Evolutionary conservation across 2,888 invertebrate species (phyloP).

Genomic region (Rapana venosa): DNA sequence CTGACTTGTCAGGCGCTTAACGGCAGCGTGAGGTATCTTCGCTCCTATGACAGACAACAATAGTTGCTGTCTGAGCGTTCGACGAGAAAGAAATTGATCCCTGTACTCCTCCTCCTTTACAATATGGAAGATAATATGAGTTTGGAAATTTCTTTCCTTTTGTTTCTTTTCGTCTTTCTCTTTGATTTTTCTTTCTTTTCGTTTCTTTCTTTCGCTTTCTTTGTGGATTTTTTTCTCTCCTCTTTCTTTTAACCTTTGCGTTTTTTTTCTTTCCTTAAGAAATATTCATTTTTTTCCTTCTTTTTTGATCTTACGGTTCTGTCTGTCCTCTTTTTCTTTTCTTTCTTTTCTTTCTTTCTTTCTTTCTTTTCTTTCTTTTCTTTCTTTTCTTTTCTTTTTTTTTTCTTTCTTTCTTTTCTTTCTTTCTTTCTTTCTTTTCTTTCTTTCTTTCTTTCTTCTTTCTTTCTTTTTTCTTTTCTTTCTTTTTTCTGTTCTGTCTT

Average conservation of each 20-base stretch:
- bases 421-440: not conserved
- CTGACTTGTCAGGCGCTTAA: no score
- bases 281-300: not conserved
- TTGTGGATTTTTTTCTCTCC: no score
- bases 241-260: not conserved
- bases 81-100: no score
- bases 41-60: no score
- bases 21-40: no score
- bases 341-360: not conserved
- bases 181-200: no score
- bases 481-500: not conserved
- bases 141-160: no score
- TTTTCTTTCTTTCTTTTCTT: not conserved
- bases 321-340: not conserved
- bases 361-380: not conserved
- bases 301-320: not conserved
- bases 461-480: not conserved
- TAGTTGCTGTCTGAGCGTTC: no score
- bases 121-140: no score
- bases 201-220: no score
- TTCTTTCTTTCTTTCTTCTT: not conserved
- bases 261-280: not conserved
- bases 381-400: not conserved
- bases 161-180: no score
- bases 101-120: no score